phyloP scores from a whole-genome alignment of 1,140 invertebrate genomes.

The Melitaea cinxia region DNA sequence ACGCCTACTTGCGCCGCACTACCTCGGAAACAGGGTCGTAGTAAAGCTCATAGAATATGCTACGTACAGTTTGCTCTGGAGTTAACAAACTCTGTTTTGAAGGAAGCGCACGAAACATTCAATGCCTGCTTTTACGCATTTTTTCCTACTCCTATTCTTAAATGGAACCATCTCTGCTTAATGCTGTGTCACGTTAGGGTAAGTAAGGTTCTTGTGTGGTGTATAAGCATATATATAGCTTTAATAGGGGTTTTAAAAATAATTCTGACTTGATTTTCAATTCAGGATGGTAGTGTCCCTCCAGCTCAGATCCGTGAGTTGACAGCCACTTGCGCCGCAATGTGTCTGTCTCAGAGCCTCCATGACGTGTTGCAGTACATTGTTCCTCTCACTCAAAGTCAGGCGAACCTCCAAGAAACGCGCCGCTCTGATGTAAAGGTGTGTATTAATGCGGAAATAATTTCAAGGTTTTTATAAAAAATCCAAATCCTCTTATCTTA shows the following conservation, averaged over 20 bases:
- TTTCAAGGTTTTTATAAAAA: too few relatives aligned
- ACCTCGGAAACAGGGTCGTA: slow-evolving; percentile 50
- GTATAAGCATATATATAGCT: slow-evolving; percentile 3
- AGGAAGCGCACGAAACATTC: slow-evolving; percentile 95
- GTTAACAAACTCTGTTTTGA: slow-evolving; percentile 88
- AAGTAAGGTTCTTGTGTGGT: slow-evolving; percentile 46
- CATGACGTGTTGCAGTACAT: slow-evolving; percentile 71
- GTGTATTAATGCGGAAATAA: too few relatives aligned
- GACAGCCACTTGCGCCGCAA: slow-evolving; percentile 60
- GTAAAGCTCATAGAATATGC: slow-evolving; percentile 55
- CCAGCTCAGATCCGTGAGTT: slow-evolving; percentile 55
- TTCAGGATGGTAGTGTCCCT: slow-evolving; percentile 63
- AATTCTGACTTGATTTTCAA: neutral
- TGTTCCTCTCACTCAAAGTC: slow-evolving; percentile 62
- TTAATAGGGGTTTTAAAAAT: neutral
- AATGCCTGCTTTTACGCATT: slow-evolving; percentile 97
- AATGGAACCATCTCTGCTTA: slow-evolving; percentile 96
- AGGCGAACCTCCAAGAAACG: slow-evolving; percentile 35
- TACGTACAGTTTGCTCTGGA: slow-evolving; percentile 75
- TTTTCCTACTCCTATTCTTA: slow-evolving; percentile 95
- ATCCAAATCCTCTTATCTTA: too few relatives aligned
- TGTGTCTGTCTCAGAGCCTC: slow-evolving; percentile 65
- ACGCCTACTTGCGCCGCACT: slow-evolving; percentile 80
- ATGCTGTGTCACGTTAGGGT: slow-evolving; percentile 91
- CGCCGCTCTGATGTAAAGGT: slow-evolving; percentile 54